Evolutionary conservation across 2,113 vertebrate species (phyloP).

Genomic region (Tychaedon coryphoeus): DNA sequence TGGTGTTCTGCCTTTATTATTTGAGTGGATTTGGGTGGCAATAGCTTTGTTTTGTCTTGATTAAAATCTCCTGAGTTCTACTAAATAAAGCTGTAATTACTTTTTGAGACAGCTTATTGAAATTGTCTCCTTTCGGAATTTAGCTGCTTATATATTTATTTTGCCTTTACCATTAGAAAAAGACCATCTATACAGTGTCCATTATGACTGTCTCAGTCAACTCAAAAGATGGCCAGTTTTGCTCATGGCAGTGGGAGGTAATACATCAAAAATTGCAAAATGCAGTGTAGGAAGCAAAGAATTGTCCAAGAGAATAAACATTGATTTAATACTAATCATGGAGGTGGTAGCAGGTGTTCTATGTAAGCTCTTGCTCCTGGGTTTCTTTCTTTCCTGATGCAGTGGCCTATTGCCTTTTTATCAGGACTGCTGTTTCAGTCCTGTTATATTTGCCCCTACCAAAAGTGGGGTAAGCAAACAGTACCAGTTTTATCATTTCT

Average conservation of each 20-base stretch:
- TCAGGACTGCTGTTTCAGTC: background rate
- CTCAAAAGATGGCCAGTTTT: background rate
- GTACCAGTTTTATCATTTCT: background rate
- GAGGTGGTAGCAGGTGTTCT: background rate
- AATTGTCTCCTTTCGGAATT: background rate
- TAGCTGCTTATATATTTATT: background rate
- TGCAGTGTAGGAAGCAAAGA: background rate
- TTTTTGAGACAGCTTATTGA: background rate
- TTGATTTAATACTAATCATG: background rate
- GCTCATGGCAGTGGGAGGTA: background rate
- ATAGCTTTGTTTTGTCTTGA: background rate
- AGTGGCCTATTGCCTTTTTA: background rate
- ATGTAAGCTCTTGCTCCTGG: background rate
- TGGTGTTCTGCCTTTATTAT: background rate
- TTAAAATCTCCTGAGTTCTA: background rate
- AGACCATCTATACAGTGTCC: background rate
- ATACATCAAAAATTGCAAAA: background rate
- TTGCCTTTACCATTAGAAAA: background rate
- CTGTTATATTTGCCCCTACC: background rate
- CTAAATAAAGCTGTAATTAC: background rate
- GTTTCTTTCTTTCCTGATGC: background rate
- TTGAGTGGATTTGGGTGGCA: background rate
- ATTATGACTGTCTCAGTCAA: background rate
- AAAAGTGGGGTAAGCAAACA: background rate
- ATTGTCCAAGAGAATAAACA: slow-evolving; percentile 2